Evolutionary conservation across 1,140 invertebrate species (phyloP), one percentile per base, ranked within the genome.

Genomic region (Micrasema longulum): DNA sequence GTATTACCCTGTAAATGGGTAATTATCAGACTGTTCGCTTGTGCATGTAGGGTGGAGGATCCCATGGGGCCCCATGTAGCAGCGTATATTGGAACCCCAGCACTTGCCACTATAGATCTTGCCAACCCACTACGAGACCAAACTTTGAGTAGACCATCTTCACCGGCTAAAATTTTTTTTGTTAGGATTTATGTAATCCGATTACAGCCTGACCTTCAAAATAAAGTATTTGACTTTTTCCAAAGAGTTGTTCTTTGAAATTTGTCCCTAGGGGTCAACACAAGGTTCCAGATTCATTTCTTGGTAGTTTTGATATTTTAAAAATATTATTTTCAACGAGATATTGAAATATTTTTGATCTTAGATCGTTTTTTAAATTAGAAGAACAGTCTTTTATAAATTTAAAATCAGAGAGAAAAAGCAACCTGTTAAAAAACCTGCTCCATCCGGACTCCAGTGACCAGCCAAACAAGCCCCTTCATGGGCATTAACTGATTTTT

Each of bases 61-160:
- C 90, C 93, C 79, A 96, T 93, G 3, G 95, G 92, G 53, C 93
- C 92, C 97, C 97, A 99, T 64, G 90, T 88, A 7, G 94, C 90
- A 41, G 90, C 90, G 78, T 97, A 95, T 31, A 98, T 90, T 2
- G 91, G 87, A 74, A 89, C 89, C 77, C 89, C 91, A 60, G 91
- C 92, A 79, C 96, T 92, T 20, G 95, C 90, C 0, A 98, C 85
- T 3, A 95, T 95, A 11, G 96, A 97, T 22, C 97, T 88, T 3
- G 99, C 84, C 91, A 99, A 96, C 52, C 97, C 97, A 81, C 92
- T 96, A 26, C 95, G 85, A 2, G 97, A 99, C 97, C 97, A 99
- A 68, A 99, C 92, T 85, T 99, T 98, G 0, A 99, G 89, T 38
- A 90, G 89, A 11, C 97, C 98, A 87, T 99, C 98, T 87, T 99